Conservation (phyloP, 2,797 vertebrate species). For the Pogonophryne albipinna region DNA sequence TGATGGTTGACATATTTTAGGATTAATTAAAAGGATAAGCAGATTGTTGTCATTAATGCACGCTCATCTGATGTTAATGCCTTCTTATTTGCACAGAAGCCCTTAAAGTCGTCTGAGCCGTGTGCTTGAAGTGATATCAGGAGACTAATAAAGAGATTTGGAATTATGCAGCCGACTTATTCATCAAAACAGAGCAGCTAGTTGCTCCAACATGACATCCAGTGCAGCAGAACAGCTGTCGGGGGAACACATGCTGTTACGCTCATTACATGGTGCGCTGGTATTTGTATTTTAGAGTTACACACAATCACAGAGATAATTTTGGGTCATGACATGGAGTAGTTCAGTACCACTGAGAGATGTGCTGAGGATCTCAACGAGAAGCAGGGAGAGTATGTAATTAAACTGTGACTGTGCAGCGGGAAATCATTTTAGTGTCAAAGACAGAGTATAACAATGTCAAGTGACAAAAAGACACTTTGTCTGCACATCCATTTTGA, state of each 20-base stretch:
- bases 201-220: slow-evolving; percentile 10
- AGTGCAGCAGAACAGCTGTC: slow-evolving; percentile 18
- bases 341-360: slow-evolving; percentile 20
- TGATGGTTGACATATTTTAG: slow-evolving; percentile 24
- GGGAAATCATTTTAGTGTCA: slow-evolving; percentile 9
- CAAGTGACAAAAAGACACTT: slow-evolving; percentile 12
- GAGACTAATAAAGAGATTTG: slow-evolving; percentile 42
- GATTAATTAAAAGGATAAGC: slow-evolving; percentile 47
- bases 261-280: slow-evolving; percentile 4
- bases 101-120: slow-evolving; percentile 1
- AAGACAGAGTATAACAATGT: background rate
- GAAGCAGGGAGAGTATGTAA: slow-evolving; percentile 10
- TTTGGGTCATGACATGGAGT: slow-evolving; percentile 33
- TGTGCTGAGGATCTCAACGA: background rate
- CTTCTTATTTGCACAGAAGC: slow-evolving; percentile 25
- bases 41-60: slow-evolving; percentile 26
- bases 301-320: slow-evolving; percentile 6
- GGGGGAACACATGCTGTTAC: slow-evolving; percentile 9
- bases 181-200: slow-evolving; percentile 34
- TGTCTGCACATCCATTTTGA: too few species aligned
- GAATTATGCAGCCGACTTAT: slow-evolving; percentile 30
- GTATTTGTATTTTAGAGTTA: slow-evolving; percentile 28
- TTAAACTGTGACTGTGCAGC: slow-evolving; percentile 5
- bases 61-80: slow-evolving; percentile 36
- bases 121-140: slow-evolving; percentile 33